Evolutionary conservation across 2,888 invertebrate genomes (phyloP), one percentile per base, ranked within the genome.

Genomic region (Epistrophella euchroma): DNA sequence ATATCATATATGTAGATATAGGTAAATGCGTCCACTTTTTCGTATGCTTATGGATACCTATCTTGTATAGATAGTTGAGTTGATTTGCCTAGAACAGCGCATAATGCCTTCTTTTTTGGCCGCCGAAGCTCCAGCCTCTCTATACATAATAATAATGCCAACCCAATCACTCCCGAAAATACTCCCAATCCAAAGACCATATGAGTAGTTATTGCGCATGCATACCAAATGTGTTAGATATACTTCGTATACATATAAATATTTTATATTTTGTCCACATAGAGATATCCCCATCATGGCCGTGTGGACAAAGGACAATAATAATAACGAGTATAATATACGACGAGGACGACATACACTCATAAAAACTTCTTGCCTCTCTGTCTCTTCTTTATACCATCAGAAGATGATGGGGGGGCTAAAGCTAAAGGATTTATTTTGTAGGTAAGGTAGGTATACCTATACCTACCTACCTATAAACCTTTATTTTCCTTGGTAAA

Each of bases 191-290:
- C 77, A 35, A 66, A 62, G 82, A 86, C 86, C 86, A 82, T 86
- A 86, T 86, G 86, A 86, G 86, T 86, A 86, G 86, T 86, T 86
- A 86, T 82, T 86, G 86, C 86, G 86, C 86, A 86, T 86, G 86
- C 86, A 86, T 86, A 82, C 82, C 64, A 86, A 81, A 86, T 82
- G 50, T 78, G 50, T 77, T 50, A 19, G 25, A 32, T 66, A 58
- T 22, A 76, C 28, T 28, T 45, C 55, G 32, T 32, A 9, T 4
- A 9, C 32, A n/a, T 9, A 1, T 56, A 35, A 0, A 32, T 32
- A 32, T 32, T 7, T 9, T 37, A 15, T 58, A 83, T 73, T 77
- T 50, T 73, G 85, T 77, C 85, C 85, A 77, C 40, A 74, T 68
- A 74, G 70, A 83, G 66, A 47, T 45, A 60, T 60, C 40, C 47